These are phyloP conservation scores for Vespertilio murinus DNA, from an alignment of 2,797 vertebrate genomes.

Conservation along the genomic window DNA sequence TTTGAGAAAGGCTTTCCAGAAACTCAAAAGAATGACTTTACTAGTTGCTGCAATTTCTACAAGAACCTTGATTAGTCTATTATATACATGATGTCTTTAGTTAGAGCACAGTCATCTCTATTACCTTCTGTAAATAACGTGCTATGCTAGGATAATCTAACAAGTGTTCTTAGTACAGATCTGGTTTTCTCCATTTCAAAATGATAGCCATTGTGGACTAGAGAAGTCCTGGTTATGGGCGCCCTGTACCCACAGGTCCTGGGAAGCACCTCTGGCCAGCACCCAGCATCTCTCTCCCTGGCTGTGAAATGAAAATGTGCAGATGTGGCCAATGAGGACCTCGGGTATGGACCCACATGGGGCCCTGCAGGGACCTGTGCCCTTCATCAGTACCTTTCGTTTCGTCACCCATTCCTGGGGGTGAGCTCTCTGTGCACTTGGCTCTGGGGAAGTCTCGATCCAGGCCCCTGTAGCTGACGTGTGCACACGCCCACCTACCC, in stretches of 20 bases:
- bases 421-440: neutral
- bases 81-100: neutral
- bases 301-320: neutral
- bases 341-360: neutral
- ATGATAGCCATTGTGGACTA: neutral
- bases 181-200: neutral
- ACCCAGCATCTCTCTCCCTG: no score
- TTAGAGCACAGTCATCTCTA: neutral
- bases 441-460: neutral
- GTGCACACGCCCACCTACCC: no score
- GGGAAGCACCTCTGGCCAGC: neutral
- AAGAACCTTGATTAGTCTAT: neutral
- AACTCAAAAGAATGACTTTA: neutral
- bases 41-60: neutral
- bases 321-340: no score
- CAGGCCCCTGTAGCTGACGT: neutral
- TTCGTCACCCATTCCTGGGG: rapidly evolving
- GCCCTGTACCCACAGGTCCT: no score
- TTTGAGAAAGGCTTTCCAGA: slow-evolving; percentile 17
- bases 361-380: neutral
- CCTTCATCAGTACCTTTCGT: neutral
- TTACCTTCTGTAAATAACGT: neutral
- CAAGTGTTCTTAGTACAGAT: no score
- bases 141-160: neutral
- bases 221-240: neutral